A percentile compares a stretch with the other conserved stretches of the same genome.
These are phyloP conservation scores for Australoheros facetus DNA, from an alignment of 2,797 vertebrate genomes.

Conservation along the genomic window DNA sequence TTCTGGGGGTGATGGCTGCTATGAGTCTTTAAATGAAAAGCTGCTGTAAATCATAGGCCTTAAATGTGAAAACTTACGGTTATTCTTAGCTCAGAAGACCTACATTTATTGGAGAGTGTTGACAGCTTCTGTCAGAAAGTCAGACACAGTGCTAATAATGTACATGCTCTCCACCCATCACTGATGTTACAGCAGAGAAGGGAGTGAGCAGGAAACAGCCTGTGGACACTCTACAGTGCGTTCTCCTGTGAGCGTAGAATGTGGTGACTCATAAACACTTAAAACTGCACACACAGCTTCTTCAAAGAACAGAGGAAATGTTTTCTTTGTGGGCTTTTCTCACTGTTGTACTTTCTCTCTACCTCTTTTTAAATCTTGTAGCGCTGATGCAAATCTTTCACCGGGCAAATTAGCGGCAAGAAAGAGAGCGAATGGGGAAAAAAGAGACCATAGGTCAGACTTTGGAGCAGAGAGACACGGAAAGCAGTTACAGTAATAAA, in stretches of 20 bases:
- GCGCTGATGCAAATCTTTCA: constrained; percentile 38
- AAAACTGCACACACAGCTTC: constrained; percentile 61
- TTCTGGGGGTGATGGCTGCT: neutral
- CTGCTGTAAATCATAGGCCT: neutral
- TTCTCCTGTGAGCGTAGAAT: constrained; percentile 28
- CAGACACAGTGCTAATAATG: constrained; percentile 6
- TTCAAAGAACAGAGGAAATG: constrained; percentile 49
- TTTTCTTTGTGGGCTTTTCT: constrained; percentile 59
- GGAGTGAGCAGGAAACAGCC: constrained; percentile 23
- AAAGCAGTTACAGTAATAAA: constrained; percentile 32
- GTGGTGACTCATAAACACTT: constrained; percentile 62
- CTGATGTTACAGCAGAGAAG: constrained; percentile 37
- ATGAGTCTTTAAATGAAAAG: neutral
- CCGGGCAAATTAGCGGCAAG: neutral
- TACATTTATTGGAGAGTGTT: constrained; percentile 38
- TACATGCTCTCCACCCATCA: neutral
- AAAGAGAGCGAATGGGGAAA: neutral
- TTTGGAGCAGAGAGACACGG: constrained; percentile 10
- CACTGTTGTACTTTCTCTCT: constrained; percentile 40
- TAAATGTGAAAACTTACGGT: neutral
- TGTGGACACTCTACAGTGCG: constrained; percentile 24
- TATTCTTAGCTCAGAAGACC: constrained; percentile 29
- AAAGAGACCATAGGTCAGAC: neutral
- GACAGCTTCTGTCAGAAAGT: constrained; percentile 44
- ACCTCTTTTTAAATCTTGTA: neutral